Conservation (phyloP, 2,888 invertebrate genomes). For the Ischnura elegans region DNA sequence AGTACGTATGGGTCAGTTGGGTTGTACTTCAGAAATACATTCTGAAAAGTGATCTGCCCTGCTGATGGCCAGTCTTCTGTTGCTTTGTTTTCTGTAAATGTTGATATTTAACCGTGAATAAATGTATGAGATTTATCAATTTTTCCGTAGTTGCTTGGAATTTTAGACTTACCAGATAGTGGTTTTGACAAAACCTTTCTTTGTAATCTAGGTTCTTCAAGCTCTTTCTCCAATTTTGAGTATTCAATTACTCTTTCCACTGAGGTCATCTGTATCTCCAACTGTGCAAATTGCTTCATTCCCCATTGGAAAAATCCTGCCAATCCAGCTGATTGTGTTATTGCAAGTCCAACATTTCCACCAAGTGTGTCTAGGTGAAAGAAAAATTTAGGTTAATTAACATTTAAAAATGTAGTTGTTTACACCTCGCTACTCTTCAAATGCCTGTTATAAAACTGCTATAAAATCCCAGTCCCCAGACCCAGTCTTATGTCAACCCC, state of each 20-base stretch:
- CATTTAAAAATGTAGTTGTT: too few species aligned
- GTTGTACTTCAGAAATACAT: conserved; percentile 75
- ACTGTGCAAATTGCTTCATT: conserved; percentile 44
- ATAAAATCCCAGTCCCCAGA: too few species aligned
- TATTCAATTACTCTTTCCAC: conserved; percentile 25
- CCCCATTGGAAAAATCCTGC: conserved; percentile 86
- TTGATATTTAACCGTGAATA: background rate
- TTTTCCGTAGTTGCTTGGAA: background rate
- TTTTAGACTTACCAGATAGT: background rate
- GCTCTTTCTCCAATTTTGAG: conserved; percentile 1
- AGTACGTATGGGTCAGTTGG: conserved; percentile 76
- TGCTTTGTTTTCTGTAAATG: conserved; percentile 73
- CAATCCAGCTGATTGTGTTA: conserved; percentile 89
- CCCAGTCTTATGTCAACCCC: too few species aligned
- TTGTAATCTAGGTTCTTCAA: conserved; percentile 81
- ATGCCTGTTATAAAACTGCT: too few species aligned
- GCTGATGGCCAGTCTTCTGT: conserved; percentile 77
- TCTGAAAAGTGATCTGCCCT: conserved; percentile 74
- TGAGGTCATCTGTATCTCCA: conserved; percentile 32
- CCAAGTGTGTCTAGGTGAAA: conserved; percentile 78
- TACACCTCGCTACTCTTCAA: too few species aligned
- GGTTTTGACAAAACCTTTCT: background rate
- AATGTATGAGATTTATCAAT: background rate
- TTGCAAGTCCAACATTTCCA: conserved; percentile 88
- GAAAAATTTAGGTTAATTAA: background rate